Conservation (phyloP, 2,113 vertebrate genomes). For the Laterallus jamaicensis region DNA sequence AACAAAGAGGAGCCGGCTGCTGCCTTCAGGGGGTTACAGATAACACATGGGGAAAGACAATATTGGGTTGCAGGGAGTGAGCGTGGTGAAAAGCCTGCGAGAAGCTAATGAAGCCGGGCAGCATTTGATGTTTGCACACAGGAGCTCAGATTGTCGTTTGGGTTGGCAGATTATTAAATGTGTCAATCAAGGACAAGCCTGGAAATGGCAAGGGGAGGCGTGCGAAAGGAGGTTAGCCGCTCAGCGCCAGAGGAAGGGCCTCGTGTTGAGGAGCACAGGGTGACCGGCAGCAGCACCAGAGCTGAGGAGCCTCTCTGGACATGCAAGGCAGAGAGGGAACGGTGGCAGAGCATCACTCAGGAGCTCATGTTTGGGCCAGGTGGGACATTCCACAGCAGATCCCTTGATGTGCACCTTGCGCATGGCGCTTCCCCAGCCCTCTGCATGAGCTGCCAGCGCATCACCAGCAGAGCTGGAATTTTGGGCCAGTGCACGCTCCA, state of each 20-base stretch:
- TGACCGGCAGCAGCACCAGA: neutral
- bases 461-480: neutral
- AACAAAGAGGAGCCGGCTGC: neutral
- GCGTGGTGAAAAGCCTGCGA: neutral
- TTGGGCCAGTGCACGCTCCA: rapidly evolving
- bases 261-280: neutral
- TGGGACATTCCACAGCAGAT: neutral
- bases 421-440: neutral
- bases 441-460: neutral
- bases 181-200: slow-evolving; percentile 8
- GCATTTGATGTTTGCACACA: neutral
- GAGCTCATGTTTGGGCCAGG: neutral
- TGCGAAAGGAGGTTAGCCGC: neutral
- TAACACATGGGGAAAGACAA: neutral
- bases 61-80: neutral
- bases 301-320: neutral
- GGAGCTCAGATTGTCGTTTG: neutral
- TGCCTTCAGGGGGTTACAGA: neutral
- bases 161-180: slow-evolving; percentile 14
- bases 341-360: neutral
- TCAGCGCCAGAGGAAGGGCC: neutral
- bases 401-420: no score
- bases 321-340: neutral
- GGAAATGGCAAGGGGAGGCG: slow-evolving; percentile 2
- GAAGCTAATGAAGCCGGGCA: slow-evolving; percentile 8